Conservation (phyloP, 1,140 invertebrate genomes). For the Drosophila virilis region DNA sequence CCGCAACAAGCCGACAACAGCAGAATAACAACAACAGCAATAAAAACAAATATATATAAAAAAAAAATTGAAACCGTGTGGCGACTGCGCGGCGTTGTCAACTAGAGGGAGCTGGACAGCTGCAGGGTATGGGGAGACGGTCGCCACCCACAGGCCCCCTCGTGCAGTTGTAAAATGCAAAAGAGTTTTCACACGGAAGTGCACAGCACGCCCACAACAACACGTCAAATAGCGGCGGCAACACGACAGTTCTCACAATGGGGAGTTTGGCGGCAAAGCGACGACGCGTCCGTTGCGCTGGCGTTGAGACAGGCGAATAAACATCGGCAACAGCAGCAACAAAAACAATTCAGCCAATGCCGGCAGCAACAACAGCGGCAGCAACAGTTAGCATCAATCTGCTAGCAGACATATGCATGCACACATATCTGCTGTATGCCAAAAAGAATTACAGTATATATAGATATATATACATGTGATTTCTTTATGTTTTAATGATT, state of each 20-base stretch:
- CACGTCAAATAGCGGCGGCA: slow-evolving; percentile 19
- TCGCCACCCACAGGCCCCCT: neutral
- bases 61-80: slow-evolving; percentile 16
- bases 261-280: slow-evolving; percentile 42
- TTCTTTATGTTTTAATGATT: neutral
- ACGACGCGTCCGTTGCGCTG: slow-evolving; percentile 52
- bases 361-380: slow-evolving; percentile 23
- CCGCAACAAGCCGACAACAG: slow-evolving; percentile 32
- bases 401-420: neutral
- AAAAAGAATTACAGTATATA: too few relatives aligned
- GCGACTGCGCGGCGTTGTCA: slow-evolving; percentile 53
- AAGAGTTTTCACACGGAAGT: slow-evolving; percentile 60
- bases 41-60: slow-evolving; percentile 6
- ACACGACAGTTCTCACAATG: slow-evolving; percentile 24
- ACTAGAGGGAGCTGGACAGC: slow-evolving; percentile 6
- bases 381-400: slow-evolving; percentile 42
- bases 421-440: neutral
- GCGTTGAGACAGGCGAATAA: slow-evolving; percentile 51
- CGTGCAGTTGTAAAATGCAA: slow-evolving; percentile 60
- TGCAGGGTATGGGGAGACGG: neutral
- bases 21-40: slow-evolving; percentile 17
- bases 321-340: slow-evolving; percentile 43
- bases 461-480: neutral
- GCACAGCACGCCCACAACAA: slow-evolving; percentile 45
- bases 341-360: slow-evolving; percentile 47